Percentiles rank a stretch among this genome's conserved stretches.
phyloP scores from a whole-genome alignment of 1,140 invertebrate species.

The Hyphantria cunea region DNA sequence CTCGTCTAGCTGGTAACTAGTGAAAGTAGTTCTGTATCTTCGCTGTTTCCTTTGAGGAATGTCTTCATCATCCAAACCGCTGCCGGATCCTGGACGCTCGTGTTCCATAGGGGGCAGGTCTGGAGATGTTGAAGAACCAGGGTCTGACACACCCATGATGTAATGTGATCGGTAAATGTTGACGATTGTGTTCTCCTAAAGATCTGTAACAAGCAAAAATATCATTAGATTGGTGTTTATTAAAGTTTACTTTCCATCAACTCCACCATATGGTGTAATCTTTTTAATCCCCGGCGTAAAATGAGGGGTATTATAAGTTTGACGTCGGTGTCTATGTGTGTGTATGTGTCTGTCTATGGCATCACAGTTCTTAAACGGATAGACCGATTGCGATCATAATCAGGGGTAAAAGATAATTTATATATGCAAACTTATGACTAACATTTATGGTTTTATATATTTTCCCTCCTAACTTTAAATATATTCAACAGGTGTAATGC shows the following conservation, averaged over 20 bases:
- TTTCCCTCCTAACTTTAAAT: no score
- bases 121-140: constrained; percentile 56
- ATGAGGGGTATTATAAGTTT: no score
- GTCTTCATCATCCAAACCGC: constrained; percentile 91
- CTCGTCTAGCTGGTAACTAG: constrained; percentile 97
- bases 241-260: neutral
- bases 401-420: no score
- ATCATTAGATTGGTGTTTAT: neutral
- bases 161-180: constrained; percentile 19
- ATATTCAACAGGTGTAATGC: no score
- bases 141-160: constrained; percentile 68
- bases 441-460: no score
- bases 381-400: no score
- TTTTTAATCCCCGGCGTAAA: no score
- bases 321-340: no score
- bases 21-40: constrained; percentile 96
- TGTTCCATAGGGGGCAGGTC: constrained; percentile 82
- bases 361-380: no score
- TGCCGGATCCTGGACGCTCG: constrained; percentile 86
- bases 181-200: constrained; percentile 1
- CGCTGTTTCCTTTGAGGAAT: constrained; percentile 94
- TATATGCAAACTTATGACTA: no score
- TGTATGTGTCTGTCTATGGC: no score
- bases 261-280: no score
- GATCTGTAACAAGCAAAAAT: constrained; percentile 41